Evolutionary conservation across 2,888 invertebrate genomes (phyloP).

Genomic region (Conchocele bisecta): DNA sequence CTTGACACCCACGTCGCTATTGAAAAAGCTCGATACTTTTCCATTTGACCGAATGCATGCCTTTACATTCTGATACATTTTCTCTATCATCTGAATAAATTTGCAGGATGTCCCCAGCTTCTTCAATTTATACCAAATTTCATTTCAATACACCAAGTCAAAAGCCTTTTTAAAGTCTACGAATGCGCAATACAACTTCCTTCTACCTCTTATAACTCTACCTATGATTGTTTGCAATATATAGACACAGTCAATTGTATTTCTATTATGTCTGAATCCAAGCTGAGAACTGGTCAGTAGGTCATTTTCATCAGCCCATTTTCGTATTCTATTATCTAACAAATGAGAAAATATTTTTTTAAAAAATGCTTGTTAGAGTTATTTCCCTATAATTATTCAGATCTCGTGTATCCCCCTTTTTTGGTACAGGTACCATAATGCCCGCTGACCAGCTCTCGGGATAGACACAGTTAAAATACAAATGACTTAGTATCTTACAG

Average conservation of each 20-base stretch:
- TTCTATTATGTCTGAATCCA: background rate
- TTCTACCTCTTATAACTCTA: background rate
- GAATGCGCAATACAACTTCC: conserved; percentile 1
- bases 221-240: background rate
- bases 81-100: background rate
- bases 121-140: background rate
- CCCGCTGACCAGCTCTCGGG: background rate
- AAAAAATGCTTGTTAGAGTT: background rate
- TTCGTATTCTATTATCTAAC: background rate
- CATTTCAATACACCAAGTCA: background rate
- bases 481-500: background rate
- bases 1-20: conserved; percentile 2
- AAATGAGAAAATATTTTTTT: background rate
- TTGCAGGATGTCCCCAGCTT: background rate
- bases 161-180: conserved; percentile 15
- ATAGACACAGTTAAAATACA: background rate
- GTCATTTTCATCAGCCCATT: background rate
- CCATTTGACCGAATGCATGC: background rate
- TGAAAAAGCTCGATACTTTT: background rate
- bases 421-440: background rate
- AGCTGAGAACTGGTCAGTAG: background rate
- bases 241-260: conserved; percentile 2
- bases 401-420: background rate
- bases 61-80: background rate
- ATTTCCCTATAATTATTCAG: background rate